Evolutionary conservation across 2,888 invertebrate genomes (phyloP), one percentile per base, ranked within the genome.

Genomic region (Prosapia bicincta): DNA sequence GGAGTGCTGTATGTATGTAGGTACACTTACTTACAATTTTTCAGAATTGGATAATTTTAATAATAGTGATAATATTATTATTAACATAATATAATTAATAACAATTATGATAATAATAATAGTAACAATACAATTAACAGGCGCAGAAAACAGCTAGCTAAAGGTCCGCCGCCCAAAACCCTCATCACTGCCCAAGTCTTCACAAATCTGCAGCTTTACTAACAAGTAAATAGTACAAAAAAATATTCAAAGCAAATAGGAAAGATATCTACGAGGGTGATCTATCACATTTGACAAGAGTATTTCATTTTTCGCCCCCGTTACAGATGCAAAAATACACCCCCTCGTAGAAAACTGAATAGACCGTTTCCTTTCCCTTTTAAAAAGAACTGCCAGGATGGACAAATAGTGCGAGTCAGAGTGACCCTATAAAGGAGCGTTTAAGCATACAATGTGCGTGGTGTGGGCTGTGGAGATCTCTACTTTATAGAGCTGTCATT

Each of bases 191-290:
- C n/a, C n/a, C n/a, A 38, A 38, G 13, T 38, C 38, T 38, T 13
- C 38, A 3, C 38, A 13, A 38, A 9, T 38, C 38, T 13, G 26
- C 25, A 67, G 25, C 3, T 67, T 25, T 25, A n/a, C 74, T 74
- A 74, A 74, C 74, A 69, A 74, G 74, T 43, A 32, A 68, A 69
- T 74, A 74, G 69, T 74, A 74, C 68, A 74, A 74, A 67, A 72
- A 74, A 68, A 43, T 15, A 24, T 23, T 20, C 68, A 54, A 65
- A 26, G 68, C 54, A 69, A 74, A 69, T 68, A 68, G 20, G 54
- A 74, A 74, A 74, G 43, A 23, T 26, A 66, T 15, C 23, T 24
- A 15, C 1, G 20, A 69, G 74, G 69, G 74, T 69, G 74, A 74
- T 74, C 74, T 25, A 43, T 74, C 74, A 74, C 15, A 69, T 69